Conservation (phyloP, 2,113 vertebrate genomes). For the Hippocampus zosterae region DNA sequence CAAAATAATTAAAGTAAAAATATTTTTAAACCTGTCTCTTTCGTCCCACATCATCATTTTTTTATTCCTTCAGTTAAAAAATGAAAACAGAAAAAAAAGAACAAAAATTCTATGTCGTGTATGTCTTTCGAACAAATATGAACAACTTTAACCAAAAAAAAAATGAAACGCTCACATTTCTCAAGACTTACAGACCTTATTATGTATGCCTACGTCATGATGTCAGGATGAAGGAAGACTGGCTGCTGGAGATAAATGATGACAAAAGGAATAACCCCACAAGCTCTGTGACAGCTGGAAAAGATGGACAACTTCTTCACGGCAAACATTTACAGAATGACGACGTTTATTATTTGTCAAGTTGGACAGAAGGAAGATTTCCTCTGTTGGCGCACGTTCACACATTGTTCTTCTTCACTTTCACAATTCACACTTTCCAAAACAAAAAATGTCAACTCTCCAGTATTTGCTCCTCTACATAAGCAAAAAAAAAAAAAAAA, state of each 20-base stretch:
- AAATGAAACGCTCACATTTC: neutral
- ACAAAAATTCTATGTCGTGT: no score
- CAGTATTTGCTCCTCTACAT: conserved; percentile 28
- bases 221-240: conserved; percentile 29
- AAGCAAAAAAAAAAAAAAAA: conserved; percentile 30
- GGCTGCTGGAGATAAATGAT: conserved; percentile 56
- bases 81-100: no score
- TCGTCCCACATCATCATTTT: no score
- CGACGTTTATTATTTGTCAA: conserved; percentile 46
- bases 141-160: no score
- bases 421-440: conserved; percentile 29
- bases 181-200: neutral
- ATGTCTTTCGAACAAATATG: no score
- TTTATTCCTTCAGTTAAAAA: no score
- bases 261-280: conserved; percentile 32
- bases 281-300: conserved; percentile 14
- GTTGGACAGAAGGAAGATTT: conserved; percentile 52
- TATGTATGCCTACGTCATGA: neutral
- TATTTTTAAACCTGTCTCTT: no score
- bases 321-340: conserved; percentile 17
- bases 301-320: neutral
- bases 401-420: conserved; percentile 22
- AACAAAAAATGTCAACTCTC: conserved; percentile 22
- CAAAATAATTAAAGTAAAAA: no score
- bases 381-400: conserved; percentile 25